These are phyloP conservation scores for Apamea anceps DNA, from an alignment of 2,888 invertebrate species.

Conservation along the genomic window DNA sequence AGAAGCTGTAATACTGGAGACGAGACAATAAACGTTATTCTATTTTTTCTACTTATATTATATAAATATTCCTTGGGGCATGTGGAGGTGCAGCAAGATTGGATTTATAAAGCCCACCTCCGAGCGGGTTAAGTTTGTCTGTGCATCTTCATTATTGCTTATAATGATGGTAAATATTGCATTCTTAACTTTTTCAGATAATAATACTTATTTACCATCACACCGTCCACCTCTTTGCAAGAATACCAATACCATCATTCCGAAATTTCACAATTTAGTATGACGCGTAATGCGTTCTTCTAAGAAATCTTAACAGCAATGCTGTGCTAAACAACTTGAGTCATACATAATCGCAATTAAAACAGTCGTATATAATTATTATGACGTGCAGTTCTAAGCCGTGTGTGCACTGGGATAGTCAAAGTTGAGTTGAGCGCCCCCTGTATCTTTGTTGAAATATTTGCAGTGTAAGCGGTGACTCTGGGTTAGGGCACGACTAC, in stretches of 20 bases:
- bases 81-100: too few relatives aligned
- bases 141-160: background rate
- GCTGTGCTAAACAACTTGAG: constrained; percentile 36
- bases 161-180: background rate
- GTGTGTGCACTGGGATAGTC: constrained; percentile 82
- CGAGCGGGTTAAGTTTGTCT: background rate
- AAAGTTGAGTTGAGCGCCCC: constrained; percentile 86
- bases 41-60: too few relatives aligned
- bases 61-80: background rate
- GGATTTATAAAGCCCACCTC: background rate
- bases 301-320: constrained; percentile 17
- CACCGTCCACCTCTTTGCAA: background rate
- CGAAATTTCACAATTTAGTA: background rate
- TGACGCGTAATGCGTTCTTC: constrained; percentile 1
- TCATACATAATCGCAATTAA: constrained; percentile 61
- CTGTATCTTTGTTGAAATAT: constrained; percentile 89
- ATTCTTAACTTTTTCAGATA: background rate
- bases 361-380: constrained; percentile 59
- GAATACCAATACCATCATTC: background rate
- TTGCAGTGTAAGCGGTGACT: constrained; percentile 87
- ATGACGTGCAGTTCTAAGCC: constrained; percentile 69
- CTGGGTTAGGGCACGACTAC: constrained; percentile 70
- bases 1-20: too few relatives aligned
- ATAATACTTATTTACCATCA: background rate
- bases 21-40: too few relatives aligned